These are phyloP conservation scores for Antitype chi DNA, from an alignment of 2,888 invertebrate species.

Conservation along the genomic window DNA sequence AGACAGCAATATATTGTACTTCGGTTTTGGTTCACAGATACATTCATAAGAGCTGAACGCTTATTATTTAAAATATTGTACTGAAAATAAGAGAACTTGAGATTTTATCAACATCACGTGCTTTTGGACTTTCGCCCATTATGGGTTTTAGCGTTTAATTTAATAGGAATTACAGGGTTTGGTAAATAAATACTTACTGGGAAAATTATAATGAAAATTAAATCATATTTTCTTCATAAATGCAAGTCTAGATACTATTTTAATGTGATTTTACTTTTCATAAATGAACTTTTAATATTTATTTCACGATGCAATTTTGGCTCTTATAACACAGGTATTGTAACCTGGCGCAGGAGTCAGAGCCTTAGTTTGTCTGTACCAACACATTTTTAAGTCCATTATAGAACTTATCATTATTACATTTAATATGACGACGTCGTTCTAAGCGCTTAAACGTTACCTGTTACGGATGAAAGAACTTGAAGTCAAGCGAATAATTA, in stretches of 20 bases:
- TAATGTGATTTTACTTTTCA: conserved; percentile 1
- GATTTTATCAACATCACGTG: not conserved
- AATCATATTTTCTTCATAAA: not conserved
- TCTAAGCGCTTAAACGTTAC: not conserved
- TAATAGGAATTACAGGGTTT: not conserved
- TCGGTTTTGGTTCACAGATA: conserved; percentile 6
- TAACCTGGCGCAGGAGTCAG: not conserved
- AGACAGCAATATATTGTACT: conserved; percentile 14
- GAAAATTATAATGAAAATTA: not conserved
- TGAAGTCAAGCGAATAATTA: conserved; percentile 12
- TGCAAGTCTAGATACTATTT: not conserved
- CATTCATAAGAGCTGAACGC: conserved; percentile 15
- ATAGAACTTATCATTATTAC: not conserved
- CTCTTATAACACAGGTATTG: not conserved
- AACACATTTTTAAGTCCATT: not conserved
- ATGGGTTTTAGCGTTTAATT: not conserved
- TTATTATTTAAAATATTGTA: conserved; percentile 15
- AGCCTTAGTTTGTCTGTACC: not conserved
- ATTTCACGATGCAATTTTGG: not conserved
- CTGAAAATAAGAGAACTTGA: conserved; percentile 14
- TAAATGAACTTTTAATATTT: conserved; percentile 2
- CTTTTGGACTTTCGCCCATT: not conserved
- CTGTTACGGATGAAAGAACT: conserved; percentile 1
- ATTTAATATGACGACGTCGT: conserved; percentile 4
- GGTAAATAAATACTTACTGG: not conserved